Conservation (phyloP, 2,797 vertebrate species). For the Huso huso region DNA sequence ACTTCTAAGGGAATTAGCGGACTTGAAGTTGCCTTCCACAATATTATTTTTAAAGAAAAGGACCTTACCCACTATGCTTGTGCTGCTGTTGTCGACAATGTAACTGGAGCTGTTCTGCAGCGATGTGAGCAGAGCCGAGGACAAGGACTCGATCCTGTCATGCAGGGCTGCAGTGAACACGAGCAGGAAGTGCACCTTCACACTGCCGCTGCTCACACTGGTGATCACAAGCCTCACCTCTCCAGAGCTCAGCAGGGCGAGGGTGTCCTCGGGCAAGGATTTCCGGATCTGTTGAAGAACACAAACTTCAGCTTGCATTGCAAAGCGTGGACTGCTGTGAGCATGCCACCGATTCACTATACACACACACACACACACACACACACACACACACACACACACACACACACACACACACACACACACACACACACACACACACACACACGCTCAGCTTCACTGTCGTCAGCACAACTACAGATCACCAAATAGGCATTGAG, state of each 20-base stretch:
- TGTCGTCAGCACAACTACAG: too few species aligned
- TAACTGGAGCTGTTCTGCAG: slow-evolving; percentile 54
- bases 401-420: too few species aligned
- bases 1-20: background rate
- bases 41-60: background rate
- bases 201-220: slow-evolving; percentile 52
- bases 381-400: too few species aligned
- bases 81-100: slow-evolving; percentile 43
- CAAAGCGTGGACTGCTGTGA: background rate
- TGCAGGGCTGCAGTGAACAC: slow-evolving; percentile 37
- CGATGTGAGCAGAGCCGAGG: slow-evolving; percentile 43
- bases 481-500: too few species aligned
- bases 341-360: background rate
- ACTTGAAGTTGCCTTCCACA: background rate
- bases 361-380: background rate
- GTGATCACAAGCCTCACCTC: slow-evolving; percentile 55
- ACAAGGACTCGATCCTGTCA: slow-evolving; percentile 37
- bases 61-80: slow-evolving; percentile 50
- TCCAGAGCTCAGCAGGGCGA: slow-evolving; percentile 47
- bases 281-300: slow-evolving; percentile 48
- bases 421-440: too few species aligned
- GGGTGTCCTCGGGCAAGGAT: slow-evolving; percentile 43
- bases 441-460: too few species aligned
- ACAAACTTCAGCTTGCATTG: background rate
- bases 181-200: slow-evolving; percentile 59